Evolutionary conservation across 2,888 invertebrate genomes (phyloP), one percentile per base, ranked within the genome.

Genomic region (Cyrtodaria siliqua): DNA sequence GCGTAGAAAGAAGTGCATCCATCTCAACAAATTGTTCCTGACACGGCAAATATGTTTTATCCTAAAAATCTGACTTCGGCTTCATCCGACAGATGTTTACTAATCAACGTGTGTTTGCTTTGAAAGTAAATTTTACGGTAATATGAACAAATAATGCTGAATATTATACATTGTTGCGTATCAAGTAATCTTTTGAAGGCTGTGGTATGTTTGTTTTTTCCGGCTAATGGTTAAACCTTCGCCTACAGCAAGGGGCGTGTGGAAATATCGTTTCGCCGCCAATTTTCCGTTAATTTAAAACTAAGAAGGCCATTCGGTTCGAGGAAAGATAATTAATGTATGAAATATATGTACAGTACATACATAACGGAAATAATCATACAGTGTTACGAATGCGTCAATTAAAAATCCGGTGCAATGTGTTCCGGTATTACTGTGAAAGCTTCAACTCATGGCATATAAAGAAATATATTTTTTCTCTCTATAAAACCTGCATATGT

Each of bases 11-110:
- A 27, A 56, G 56, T 56, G 27, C 33, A 33, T 18, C 24, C 29
- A 33, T 56, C 38, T 52, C 26, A 4, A 23, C 44, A 71, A 76
- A 76, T 76, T 56, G 53, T 26, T 71, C 62, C 62, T 76, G 76
- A 76, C 76, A 63, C 47, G 24, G 52, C 23, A 71, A 71, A 71
- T 55, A 74, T 61, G 47, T 56, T 76, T 75, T 76, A 71, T 76
- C 76, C 50, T 6, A 29, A 52, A 33, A 62, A 70, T 71, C 71
- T 66, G 66, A 67, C 33, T 47, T 47, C 47, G 33, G 20, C 47
- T 29, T 52, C 44, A 26, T 38, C 40, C 33, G 60, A 67, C 76
- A 76, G 66, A 70, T 76, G 76, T 76, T 76, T 59, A 50, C 60
- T 67, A 62, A 76, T 52, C 70, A 62, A 18, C 12, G 23, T 49